A percentile compares a stretch with the other conserved stretches of the same genome.
These are phyloP conservation scores for Argentina silus DNA, from an alignment of 2,797 vertebrate species.

Conservation along the genomic window DNA sequence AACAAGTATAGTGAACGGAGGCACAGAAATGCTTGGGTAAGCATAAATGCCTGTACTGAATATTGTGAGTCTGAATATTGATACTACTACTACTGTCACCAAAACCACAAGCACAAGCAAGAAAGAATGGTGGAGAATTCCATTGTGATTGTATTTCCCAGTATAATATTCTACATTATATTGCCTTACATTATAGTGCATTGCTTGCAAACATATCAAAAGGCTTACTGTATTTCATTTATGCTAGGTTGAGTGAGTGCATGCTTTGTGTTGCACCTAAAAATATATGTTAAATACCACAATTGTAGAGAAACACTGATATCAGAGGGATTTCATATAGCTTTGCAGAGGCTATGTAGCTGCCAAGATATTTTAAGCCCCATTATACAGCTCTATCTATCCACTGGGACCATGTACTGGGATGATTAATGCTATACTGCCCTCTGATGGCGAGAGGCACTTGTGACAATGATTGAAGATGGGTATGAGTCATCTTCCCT, in stretches of 20 bases:
- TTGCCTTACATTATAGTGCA: not conserved
- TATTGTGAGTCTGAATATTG: not conserved
- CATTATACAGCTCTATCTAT: constrained; percentile 54
- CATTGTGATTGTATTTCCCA: not conserved
- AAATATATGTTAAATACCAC: constrained; percentile 19
- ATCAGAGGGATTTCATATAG: constrained; percentile 60
- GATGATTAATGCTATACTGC: constrained; percentile 57
- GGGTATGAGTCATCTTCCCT: constrained; percentile 50
- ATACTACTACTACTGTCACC: not conserved
- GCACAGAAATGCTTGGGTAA: constrained; percentile 21
- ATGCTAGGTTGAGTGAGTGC: not conserved
- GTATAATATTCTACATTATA: not conserved
- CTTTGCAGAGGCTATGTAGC: too few relatives aligned
- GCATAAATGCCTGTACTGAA: not conserved
- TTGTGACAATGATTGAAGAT: constrained; percentile 42
- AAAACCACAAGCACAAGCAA: not conserved
- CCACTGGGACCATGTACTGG: constrained; percentile 40
- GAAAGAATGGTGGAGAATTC: not conserved
- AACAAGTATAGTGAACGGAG: constrained; percentile 22
- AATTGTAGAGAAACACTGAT: constrained; percentile 39
- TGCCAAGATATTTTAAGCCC: too few relatives aligned
- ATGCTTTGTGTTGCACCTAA: constrained; percentile 1
- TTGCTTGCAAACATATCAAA: too few relatives aligned
- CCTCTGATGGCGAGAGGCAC: constrained; percentile 62
- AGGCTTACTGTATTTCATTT: too few relatives aligned